Percentiles rank a stretch among this genome's conserved stretches.
phyloP scores from a whole-genome alignment of 2,888 invertebrate genomes.

The Nemurella pictetii region DNA sequence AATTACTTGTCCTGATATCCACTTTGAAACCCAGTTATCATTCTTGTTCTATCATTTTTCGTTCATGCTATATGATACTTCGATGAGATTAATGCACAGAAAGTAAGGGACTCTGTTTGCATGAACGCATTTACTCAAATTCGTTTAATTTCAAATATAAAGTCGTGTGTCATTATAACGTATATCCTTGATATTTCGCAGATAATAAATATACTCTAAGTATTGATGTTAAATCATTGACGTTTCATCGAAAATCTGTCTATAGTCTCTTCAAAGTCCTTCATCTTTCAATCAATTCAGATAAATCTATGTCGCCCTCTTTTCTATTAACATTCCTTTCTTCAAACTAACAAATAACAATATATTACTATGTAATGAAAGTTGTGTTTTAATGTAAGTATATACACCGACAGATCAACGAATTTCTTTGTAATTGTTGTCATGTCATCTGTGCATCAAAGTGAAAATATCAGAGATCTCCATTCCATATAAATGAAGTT shows the following conservation, averaged over 20 bases:
- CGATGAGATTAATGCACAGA: not conserved
- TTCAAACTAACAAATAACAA: conserved; percentile 18
- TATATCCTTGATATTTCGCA: not conserved
- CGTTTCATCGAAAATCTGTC: not conserved
- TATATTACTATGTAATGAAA: not conserved
- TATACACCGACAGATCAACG: conserved; percentile 16
- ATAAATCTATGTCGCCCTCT: conserved; percentile 20
- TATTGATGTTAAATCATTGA: not conserved
- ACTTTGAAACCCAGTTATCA: not conserved
- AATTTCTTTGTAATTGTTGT: not conserved
- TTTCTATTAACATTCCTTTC: conserved; percentile 31
- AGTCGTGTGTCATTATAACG: not conserved
- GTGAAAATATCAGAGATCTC: conserved; percentile 24
- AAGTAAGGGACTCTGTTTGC: not conserved
- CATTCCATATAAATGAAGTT: conserved; percentile 22
- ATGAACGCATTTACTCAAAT: conserved; percentile 6
- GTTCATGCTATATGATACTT: not conserved
- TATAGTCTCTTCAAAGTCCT: not conserved
- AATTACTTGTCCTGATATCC: not conserved
- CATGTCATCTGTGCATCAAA: conserved; percentile 9
- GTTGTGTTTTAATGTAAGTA: conserved; percentile 20
- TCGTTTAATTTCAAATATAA: not conserved
- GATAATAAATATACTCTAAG: not conserved
- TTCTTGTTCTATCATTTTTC: not conserved
- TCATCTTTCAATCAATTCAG: not conserved